These are phyloP conservation scores for Coptodon bakossiorum DNA, from an alignment of 2,113 vertebrate genomes.

Conservation along the genomic window DNA sequence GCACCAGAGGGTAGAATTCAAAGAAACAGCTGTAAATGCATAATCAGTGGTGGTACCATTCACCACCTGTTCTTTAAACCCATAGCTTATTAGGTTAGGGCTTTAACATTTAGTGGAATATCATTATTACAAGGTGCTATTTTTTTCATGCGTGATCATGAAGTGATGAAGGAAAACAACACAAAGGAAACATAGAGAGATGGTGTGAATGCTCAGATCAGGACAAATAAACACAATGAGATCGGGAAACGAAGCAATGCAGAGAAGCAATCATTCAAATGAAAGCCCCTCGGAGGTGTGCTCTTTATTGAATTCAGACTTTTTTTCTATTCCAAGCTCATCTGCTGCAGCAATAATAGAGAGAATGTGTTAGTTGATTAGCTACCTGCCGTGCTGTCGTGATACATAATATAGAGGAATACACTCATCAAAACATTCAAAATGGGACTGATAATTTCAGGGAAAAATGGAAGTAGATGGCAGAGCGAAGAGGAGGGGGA, in stretches of 20 bases:
- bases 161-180: neutral
- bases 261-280: conserved; percentile 58
- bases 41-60: neutral
- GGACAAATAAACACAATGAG: conserved; percentile 38
- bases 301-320: conserved; percentile 60
- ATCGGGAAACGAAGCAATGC: neutral
- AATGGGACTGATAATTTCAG: conserved; percentile 55
- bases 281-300: conserved; percentile 42
- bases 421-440: conserved; percentile 44
- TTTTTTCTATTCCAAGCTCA: conserved; percentile 45
- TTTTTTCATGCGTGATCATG: neutral
- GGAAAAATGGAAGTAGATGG: neutral
- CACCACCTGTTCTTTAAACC: neutral
- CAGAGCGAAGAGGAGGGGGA: neutral
- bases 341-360: conserved; percentile 59
- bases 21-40: neutral
- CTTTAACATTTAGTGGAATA: neutral
- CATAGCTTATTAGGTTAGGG: neutral
- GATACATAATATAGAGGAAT: conserved; percentile 37
- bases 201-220: neutral
- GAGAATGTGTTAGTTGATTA: conserved; percentile 67
- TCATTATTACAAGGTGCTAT: neutral
- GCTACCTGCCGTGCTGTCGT: conserved; percentile 40
- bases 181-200: neutral
- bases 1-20: neutral